Percentiles rank a stretch among this genome's conserved stretches.
phyloP scores from a whole-genome alignment of 2,888 invertebrate species.

The Eustalomyia histrio region DNA sequence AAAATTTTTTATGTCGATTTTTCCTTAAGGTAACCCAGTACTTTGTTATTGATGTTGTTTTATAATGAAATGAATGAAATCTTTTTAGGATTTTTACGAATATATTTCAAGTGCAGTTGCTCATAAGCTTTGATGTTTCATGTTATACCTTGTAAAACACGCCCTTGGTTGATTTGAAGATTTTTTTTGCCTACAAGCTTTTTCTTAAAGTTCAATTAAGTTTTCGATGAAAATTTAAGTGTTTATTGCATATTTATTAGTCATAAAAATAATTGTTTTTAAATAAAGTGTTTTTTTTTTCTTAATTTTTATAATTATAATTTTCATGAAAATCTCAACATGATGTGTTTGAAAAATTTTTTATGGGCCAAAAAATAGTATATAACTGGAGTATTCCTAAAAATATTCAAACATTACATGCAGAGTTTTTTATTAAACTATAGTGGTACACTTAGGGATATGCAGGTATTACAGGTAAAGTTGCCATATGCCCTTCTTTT shows the following conservation, averaged over 20 bases:
- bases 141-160: constrained; percentile 30
- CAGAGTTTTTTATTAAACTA: too few relatives aligned
- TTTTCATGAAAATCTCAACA: too few relatives aligned
- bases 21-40: neutral
- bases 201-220: constrained; percentile 60
- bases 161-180: constrained; percentile 38
- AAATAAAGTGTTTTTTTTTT: neutral
- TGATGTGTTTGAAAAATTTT: too few relatives aligned
- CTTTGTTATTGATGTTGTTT: neutral
- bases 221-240: constrained; percentile 51
- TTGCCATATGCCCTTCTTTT: too few relatives aligned
- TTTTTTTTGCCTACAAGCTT: constrained; percentile 35
- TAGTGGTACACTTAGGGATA: too few relatives aligned
- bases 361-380: too few relatives aligned
- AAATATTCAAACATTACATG: too few relatives aligned
- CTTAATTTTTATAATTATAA: too few relatives aligned
- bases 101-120: constrained; percentile 36
- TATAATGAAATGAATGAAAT: neutral
- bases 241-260: constrained; percentile 12
- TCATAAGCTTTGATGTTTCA: constrained; percentile 9
- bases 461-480: too few relatives aligned
- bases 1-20: neutral
- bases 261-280: constrained; percentile 7
- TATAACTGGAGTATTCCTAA: too few relatives aligned
- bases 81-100: neutral